Percentiles rank a stretch among this genome's conserved stretches.
Evolutionary conservation across 2,797 vertebrate genomes (phyloP).

Genomic region (Cynopterus sphinx): DNA sequence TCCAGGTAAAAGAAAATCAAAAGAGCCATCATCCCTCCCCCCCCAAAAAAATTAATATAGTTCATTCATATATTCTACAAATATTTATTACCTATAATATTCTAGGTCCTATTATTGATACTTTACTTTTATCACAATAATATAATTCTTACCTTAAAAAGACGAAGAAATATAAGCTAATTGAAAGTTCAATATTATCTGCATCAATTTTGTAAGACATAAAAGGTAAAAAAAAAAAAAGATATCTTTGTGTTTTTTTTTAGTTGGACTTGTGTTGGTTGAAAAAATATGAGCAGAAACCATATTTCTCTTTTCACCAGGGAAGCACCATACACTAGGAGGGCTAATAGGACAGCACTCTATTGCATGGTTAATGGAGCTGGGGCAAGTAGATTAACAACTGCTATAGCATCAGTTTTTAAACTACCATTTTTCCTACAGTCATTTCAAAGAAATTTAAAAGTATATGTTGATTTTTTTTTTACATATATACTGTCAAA

Average conservation of each 20-base stretch:
- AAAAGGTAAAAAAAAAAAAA: background rate
- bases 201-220: background rate
- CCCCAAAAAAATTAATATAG: background rate
- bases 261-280: background rate
- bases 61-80: background rate
- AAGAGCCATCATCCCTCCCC: background rate
- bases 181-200: background rate
- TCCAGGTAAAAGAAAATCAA: background rate
- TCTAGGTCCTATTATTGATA: background rate
- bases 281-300: background rate
- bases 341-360: rapidly evolving
- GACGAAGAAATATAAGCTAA: background rate
- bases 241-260: background rate
- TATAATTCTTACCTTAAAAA: background rate
- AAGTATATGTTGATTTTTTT: background rate
- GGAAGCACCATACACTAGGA: background rate
- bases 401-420: background rate
- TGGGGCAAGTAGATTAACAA: background rate
- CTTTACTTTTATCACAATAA: background rate
- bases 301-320: background rate
- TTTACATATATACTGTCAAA: background rate
- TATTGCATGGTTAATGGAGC: background rate
- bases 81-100: background rate
- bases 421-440: background rate
- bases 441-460: background rate